phyloP scores from a whole-genome alignment of 2,113 vertebrate species.

The Sclerurus mexicanus region DNA sequence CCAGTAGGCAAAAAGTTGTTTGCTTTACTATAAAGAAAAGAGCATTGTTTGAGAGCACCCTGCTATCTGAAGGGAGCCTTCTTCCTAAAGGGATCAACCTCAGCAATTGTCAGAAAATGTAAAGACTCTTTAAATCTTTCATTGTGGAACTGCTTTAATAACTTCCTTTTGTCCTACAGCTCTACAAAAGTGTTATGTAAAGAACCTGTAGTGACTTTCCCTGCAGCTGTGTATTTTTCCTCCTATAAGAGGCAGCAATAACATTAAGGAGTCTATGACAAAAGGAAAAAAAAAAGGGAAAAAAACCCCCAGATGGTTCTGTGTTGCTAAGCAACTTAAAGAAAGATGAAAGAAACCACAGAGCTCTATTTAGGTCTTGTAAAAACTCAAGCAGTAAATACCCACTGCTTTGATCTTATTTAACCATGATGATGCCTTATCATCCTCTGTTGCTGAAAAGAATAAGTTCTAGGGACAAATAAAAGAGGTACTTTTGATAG shows the following conservation, averaged over 20 bases:
- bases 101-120: neutral
- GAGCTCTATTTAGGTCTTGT: slow-evolving; percentile 15
- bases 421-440: slow-evolving; percentile 12
- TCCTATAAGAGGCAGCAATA: neutral
- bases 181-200: neutral
- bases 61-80: neutral
- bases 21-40: neutral
- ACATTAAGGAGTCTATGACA: neutral
- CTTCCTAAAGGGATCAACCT: neutral
- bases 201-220: neutral
- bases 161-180: neutral
- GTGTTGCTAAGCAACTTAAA: slow-evolving; percentile 49
- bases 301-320: neutral
- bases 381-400: slow-evolving; percentile 28
- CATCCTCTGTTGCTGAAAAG: neutral
- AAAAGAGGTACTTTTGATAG: neutral
- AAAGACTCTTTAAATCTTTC: neutral
- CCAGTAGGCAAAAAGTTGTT: neutral
- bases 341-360: slow-evolving; percentile 50
- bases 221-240: neutral
- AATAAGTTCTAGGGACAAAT: neutral
- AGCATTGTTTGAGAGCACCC: neutral
- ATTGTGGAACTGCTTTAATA: neutral
- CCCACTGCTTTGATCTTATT: slow-evolving; percentile 44
- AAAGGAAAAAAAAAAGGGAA: neutral